A percentile compares a stretch with the other conserved stretches of the same genome.
Conservation (phyloP, 2,797 vertebrate species). For the Emydoidea blandingii region DNA sequence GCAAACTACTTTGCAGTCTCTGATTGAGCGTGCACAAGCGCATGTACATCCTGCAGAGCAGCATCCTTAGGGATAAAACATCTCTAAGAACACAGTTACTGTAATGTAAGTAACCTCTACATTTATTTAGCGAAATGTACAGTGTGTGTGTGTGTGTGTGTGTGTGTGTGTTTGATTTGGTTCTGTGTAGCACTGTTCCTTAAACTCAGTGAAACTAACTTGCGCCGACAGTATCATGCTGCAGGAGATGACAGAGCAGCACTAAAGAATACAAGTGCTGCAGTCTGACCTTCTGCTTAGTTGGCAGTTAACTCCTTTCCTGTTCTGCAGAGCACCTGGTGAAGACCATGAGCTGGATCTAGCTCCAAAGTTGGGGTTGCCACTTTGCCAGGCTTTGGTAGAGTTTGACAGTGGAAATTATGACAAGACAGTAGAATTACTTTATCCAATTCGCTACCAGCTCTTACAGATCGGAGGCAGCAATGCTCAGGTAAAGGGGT, state of each 20-base stretch:
- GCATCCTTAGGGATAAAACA: not conserved
- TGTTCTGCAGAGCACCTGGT: conserved; percentile 82
- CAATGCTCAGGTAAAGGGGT: conserved; percentile 90
- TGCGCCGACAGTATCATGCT: not conserved
- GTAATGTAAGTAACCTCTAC: not conserved
- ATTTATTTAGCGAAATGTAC: not conserved
- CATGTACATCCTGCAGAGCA: not conserved
- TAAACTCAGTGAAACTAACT: not conserved
- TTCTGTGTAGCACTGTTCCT: not conserved
- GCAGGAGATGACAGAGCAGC: not conserved
- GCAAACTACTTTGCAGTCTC: too few species aligned
- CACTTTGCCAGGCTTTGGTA: conserved; percentile 90
- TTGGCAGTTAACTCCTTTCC: not conserved
- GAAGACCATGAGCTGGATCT: conserved; percentile 87
- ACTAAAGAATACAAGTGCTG: not conserved
- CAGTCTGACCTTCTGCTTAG: not conserved
- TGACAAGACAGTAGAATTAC: conserved; percentile 84
- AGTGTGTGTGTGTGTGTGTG: not conserved
- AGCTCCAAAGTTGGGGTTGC: conserved; percentile 84
- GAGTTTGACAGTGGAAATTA: conserved; percentile 89
- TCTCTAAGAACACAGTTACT: not conserved
- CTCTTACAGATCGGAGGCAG: conserved; percentile 89
- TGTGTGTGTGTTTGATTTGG: not conserved
- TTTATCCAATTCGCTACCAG: conserved; percentile 89
- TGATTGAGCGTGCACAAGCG: too few species aligned